Percentiles rank a stretch among this genome's conserved stretches.
Conservation (phyloP, 2,888 invertebrate genomes). For the Zonitis immaculata region DNA sequence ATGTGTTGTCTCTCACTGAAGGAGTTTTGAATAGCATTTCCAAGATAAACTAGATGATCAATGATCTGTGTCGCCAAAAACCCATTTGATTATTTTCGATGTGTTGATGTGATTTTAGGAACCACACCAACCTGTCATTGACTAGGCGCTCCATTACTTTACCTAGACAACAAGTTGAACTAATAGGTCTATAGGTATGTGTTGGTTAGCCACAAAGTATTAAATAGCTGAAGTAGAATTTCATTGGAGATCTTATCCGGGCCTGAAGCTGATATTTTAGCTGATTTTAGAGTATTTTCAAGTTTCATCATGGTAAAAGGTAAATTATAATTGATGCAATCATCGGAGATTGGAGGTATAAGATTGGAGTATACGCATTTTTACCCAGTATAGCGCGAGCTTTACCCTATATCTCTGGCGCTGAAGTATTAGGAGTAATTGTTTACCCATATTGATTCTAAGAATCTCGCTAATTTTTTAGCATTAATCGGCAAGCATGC, state of each 20-base stretch:
- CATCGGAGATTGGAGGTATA: background rate
- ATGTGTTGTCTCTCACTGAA: slow-evolving; percentile 12
- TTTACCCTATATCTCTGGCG: slow-evolving; percentile 8
- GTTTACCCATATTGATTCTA: slow-evolving; percentile 1
- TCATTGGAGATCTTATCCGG: background rate
- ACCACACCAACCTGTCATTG: slow-evolving; percentile 18
- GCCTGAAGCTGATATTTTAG: background rate
- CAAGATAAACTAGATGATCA: slow-evolving; percentile 14
- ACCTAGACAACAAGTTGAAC: slow-evolving; percentile 9
- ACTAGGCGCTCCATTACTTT: slow-evolving; percentile 17
- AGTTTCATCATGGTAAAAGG: background rate
- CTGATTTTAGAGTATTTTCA: background rate
- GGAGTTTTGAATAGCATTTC: slow-evolving; percentile 17
- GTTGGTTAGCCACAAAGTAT: background rate
- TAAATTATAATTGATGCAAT: background rate
- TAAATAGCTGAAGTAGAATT: background rate
- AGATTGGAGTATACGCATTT: too few relatives aligned
- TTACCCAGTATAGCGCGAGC: background rate
- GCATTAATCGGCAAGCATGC: background rate
- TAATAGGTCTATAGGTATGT: slow-evolving; percentile 15
- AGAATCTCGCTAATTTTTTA: slow-evolving; percentile 1
- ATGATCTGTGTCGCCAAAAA: slow-evolving; percentile 12
- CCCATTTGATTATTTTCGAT: slow-evolving; percentile 8
- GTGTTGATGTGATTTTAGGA: slow-evolving; percentile 11
- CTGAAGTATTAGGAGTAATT: background rate